A percentile compares a stretch with the other conserved stretches of the same genome.
Conservation (phyloP, 2,113 vertebrate genomes). For the Callionymus lyra region DNA sequence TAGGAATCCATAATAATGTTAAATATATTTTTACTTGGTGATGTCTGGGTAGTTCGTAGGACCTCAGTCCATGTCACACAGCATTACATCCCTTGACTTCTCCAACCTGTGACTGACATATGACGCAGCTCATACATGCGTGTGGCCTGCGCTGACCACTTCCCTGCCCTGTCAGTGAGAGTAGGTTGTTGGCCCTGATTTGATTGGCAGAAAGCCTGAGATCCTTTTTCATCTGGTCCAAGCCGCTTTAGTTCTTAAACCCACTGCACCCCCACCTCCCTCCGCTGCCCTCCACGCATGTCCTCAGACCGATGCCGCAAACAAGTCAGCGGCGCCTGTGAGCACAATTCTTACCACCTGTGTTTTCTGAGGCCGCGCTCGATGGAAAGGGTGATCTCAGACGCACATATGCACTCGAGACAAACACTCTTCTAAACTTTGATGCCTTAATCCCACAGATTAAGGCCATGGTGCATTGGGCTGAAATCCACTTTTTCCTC, state of each 20-base stretch:
- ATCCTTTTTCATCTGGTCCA: slow-evolving; percentile 63
- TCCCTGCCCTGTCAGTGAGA: slow-evolving; percentile 33
- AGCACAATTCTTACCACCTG: slow-evolving; percentile 17
- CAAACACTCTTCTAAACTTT: slow-evolving; percentile 18
- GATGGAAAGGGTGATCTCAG: not conserved
- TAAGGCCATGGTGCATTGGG: slow-evolving; percentile 52
- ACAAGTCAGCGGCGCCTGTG: slow-evolving; percentile 14
- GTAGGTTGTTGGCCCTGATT: slow-evolving; percentile 37
- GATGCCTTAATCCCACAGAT: slow-evolving; percentile 59
- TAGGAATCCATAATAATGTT: too few species aligned
- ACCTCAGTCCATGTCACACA: too few species aligned
- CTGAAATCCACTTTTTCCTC: slow-evolving; percentile 46
- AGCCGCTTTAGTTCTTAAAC: slow-evolving; percentile 70
- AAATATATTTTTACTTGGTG: too few species aligned
- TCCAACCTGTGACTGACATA: too few species aligned
- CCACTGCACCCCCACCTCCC: slow-evolving; percentile 26
- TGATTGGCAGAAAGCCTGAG: slow-evolving; percentile 60
- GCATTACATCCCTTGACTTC: too few species aligned
- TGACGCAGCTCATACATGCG: slow-evolving; percentile 1
- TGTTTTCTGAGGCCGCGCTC: slow-evolving; percentile 1
- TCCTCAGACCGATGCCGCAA: slow-evolving; percentile 21
- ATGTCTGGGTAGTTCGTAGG: too few species aligned
- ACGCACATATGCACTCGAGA: not conserved
- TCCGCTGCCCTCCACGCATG: not conserved
- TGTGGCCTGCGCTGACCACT: slow-evolving; percentile 10